phyloP scores from a whole-genome alignment of 2,888 invertebrate species.

The Caenorhabditis virilis region DNA sequence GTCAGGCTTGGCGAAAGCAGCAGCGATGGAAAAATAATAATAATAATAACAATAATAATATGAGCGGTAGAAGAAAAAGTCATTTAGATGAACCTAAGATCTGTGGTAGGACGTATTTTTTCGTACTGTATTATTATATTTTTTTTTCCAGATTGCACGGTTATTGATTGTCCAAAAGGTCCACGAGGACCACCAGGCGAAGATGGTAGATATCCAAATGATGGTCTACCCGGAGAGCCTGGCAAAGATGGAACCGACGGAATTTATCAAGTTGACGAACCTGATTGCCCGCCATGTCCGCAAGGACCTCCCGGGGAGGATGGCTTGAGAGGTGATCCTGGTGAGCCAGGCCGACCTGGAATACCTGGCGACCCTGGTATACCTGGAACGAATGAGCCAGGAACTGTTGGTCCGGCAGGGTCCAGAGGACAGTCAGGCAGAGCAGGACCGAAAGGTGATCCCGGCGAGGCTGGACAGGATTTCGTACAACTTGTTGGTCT shows the following conservation, averaged over 20 bases:
- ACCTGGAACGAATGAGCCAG: constrained; percentile 45
- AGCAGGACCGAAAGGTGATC: constrained; percentile 31
- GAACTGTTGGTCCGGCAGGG: constrained; percentile 38
- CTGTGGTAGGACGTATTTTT: constrained; percentile 22
- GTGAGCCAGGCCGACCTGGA: constrained; percentile 40
- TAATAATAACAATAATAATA: too few relatives aligned
- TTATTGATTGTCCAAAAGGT: constrained; percentile 46
- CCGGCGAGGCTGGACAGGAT: constrained; percentile 50
- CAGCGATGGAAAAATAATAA: constrained; percentile 28
- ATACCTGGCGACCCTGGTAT: constrained; percentile 37
- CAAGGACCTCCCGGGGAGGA: constrained; percentile 44
- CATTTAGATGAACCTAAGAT: constrained; percentile 31
- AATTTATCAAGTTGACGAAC: constrained; percentile 43
- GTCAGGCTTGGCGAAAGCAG: constrained; percentile 32
- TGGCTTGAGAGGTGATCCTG: constrained; percentile 36
- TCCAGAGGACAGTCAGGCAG: constrained; percentile 41
- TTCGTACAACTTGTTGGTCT: constrained; percentile 41
- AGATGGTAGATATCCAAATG: constrained; percentile 40
- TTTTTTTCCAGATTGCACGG: constrained; percentile 40
- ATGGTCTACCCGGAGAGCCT: constrained; percentile 34
- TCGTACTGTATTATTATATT: neutral
- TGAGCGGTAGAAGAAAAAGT: constrained; percentile 11
- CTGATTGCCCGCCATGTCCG: constrained; percentile 47
- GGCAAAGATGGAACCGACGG: constrained; percentile 48
- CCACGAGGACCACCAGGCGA: constrained; percentile 46